Base-by-base conservation (phyloP, 2,113 vertebrate genomes). In the Leucoraja erinaceus region DNA sequence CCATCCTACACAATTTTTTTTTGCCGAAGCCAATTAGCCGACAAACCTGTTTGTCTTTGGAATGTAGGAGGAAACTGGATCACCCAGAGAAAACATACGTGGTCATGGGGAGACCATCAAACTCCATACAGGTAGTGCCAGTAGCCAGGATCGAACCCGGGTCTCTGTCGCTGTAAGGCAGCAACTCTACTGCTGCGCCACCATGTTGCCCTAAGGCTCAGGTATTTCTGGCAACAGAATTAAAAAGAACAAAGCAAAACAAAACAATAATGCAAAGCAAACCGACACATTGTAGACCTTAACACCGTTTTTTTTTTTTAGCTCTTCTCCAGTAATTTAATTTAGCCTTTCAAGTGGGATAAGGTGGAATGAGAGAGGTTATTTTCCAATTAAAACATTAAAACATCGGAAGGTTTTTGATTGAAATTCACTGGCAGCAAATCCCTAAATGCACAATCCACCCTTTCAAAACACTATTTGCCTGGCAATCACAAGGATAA, bases 311-410 rank as follows among this genome's bases (percentile, higher is more conserved):
- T 70, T 90, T 70, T 70, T 90, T 63, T 31, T 90, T 63, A 90
- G 31, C 63, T 7, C 31, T 84, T 54, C 54, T n/a, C n/a, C 59
- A 61, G 81, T 68, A 70, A 90, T 90, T 90, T 90, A 33, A 70
- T 90, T 90, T 90, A 20, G 31, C n/a, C 88, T 70, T 90, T 90
- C 88, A 90, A 70, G 61, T 90, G 63, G 88, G 88, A 90, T 38
- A 70, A 70, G 63, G n/a, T 90, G n/a, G 88, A 90, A 70, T 47
- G 88, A 90, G 63, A 90, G n/a, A 70, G 28, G 66, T 90, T 90
- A n/a, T 47, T 54, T 90, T 90, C 63, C n/a, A 90, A 90, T 90
- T 68, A 90, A 90, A 90, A 70, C 88, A 90, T 70, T 90, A 70
- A 70, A 90, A 63, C 63, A 47, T 8, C 88, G 3, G 12, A 70